Base-by-base conservation (phyloP, 2,113 vertebrate genomes). In the Corapipo altera region DNA sequence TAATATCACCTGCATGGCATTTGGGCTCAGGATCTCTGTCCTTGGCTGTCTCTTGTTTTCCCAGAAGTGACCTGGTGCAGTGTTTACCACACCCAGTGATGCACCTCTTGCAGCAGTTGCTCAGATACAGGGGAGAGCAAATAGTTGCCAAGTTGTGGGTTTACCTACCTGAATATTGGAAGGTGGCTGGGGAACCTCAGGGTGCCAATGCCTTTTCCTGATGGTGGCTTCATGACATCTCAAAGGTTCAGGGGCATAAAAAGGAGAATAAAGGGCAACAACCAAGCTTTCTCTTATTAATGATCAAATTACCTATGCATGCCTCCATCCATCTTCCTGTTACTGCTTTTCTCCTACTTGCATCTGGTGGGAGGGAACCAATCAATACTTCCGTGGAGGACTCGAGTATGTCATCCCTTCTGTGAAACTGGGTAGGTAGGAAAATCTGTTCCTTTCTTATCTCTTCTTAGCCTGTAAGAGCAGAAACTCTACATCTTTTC, bases 1-100 rank as follows among this genome's bases (percentile, higher is more conserved):
- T 21, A 28, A 79, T 23, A 44, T 4, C 8, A 69, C 10, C 12
- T 2, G 1, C 12, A 41, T 55, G 55, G 28, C 22, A 44, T 51
- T 33, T 28, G 35, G 44, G 26, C 28, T 58, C 0, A 1, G 30
- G 22, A 33, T 41, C 39, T 90, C 8, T 0, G 15, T 19, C 52
- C 14, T 65, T 5, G 2, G 28, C 6, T 54, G 49, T 61, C n/a
- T 41, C 19, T 67, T 8, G 4, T 24, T 65, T 30, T 16, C 24
- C 22, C 41, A 37, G 57, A 37, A 82, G 20, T 5, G 22, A 41
- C 26, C 24, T 6, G 23, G 32, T 30, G 49, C 88, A 65, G 59
- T 5, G 20, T 41, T 76, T 46, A 23, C 27, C 27, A 26, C 1
- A 4, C 32, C 28, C 23, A 71, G 51, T 0, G 0, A 66, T 23